Conservation (phyloP, 2,888 invertebrate species). For the Anorthoa munda region DNA sequence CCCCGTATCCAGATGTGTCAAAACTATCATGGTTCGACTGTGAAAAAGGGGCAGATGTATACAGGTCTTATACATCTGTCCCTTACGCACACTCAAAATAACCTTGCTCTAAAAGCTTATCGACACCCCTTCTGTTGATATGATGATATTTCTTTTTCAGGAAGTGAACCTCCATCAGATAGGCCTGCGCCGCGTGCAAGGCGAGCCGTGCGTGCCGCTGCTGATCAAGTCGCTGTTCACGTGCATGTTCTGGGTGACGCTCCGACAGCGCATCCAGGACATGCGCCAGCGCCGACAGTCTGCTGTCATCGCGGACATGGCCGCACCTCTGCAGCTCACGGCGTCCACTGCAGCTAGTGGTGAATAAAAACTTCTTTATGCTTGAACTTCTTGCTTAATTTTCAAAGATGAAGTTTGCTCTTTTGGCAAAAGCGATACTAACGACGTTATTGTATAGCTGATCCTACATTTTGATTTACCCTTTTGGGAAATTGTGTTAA, state of each 20-base stretch:
- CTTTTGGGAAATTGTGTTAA: neutral
- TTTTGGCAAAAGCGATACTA: neutral
- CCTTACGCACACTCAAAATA: no score
- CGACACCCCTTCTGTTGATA: neutral
- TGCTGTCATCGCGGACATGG: constrained; percentile 94
- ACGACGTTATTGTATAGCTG: neutral
- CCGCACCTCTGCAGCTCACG: constrained; percentile 94
- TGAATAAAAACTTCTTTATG: constrained; percentile 61
- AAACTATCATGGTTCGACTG: no score
- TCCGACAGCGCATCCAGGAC: constrained; percentile 97
- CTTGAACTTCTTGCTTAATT: neutral
- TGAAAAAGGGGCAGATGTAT: no score
- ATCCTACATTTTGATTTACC: neutral
- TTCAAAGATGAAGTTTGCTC: neutral
- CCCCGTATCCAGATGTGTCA: no score
- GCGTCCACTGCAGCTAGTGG: constrained; percentile 93
- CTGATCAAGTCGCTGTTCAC: constrained; percentile 96
- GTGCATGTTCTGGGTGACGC: constrained; percentile 98
- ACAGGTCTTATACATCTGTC: no score
- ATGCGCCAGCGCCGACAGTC: constrained; percentile 92
- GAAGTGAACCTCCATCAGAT: constrained; percentile 95
- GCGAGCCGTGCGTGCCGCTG: constrained; percentile 94
- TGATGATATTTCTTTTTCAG: constrained; percentile 73
- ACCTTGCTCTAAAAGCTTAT: no score
- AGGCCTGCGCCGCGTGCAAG: constrained; percentile 93